Evolutionary conservation across 2,888 invertebrate species (phyloP), one percentile per base, ranked within the genome.

Genomic region (Coleophora flavipennella): DNA sequence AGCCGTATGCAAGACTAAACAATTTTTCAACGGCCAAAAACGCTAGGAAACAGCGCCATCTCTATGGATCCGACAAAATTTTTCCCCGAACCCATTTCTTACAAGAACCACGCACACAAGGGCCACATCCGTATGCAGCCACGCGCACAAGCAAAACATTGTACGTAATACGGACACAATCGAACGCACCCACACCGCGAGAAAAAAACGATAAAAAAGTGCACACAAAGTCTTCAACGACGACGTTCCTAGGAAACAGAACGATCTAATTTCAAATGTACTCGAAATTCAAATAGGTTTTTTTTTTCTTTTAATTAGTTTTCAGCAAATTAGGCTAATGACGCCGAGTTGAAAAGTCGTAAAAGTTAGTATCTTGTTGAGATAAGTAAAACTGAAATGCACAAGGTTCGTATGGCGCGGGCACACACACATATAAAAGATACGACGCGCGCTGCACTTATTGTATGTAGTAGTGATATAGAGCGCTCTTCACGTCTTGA

Each of bases 121-220:
- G 35, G 42, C 50, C 57, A 14, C 32, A 33, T 41, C 40, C 40
- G 48, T 59, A 58, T 62, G 62, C 62, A 67, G 44, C 48, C 38
- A 55, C 57, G 47, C 70, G 55, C 65, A 67, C 72, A 55, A 20
- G 20, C 20, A 20, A 4, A 20, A 20, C 20, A 20, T 20, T 20
- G 20, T 20, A 20, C 20, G 20, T 20, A 20, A 20, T 20, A 20
- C 20, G 20, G 20, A 75, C 70, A 84, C 80, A 81, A 81, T 79
- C 73, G 75, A 78, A 79, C 71, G 71, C 78, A 81, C 83, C 68
- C 83, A 83, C 81, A 83, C 84, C 63, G 57, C 52, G 73, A 62
- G 77, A 80, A 80, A 83, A 81, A 84, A 83, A 79, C 79, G 77
- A 78, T 80, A 83, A 84, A 83, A 83, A 83, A 77, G 50, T 54